Percentiles rank a stretch among this genome's conserved stretches.
phyloP scores from a whole-genome alignment of 2,888 invertebrate species.

The Saturnia japonica region DNA sequence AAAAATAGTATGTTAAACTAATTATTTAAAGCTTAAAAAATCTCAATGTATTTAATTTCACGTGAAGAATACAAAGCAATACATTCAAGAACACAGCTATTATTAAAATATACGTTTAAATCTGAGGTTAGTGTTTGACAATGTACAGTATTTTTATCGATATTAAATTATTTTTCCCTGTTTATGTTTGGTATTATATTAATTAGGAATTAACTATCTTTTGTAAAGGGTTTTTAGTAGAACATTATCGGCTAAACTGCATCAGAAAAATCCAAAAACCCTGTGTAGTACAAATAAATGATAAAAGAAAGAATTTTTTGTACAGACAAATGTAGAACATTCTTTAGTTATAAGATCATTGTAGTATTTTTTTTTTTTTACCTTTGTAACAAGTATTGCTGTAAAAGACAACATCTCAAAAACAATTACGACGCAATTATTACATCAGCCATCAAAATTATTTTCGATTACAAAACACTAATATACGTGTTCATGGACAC shows the following conservation, averaged over 20 bases:
- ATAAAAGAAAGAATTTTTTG: too few relatives aligned
- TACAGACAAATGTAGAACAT: neutral
- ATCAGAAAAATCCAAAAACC: too few relatives aligned
- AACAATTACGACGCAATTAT: too few relatives aligned
- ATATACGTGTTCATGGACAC: too few relatives aligned
- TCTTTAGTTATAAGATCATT: neutral
- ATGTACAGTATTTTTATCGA: neutral
- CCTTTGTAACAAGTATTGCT: too few relatives aligned
- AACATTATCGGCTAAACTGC: too few relatives aligned
- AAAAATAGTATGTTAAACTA: neutral
- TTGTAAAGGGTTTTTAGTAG: neutral
- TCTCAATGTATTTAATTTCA: neutral
- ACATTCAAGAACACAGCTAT: slow-evolving; percentile 9
- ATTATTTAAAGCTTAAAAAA: neutral
- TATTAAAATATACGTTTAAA: slow-evolving; percentile 16
- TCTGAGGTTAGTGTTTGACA: slow-evolving; percentile 3
- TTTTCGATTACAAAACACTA: too few relatives aligned
- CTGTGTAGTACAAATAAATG: too few relatives aligned
- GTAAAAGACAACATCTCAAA: too few relatives aligned
- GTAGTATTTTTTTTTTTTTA: neutral
- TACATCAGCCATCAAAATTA: too few relatives aligned
- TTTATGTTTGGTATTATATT: neutral
- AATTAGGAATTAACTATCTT: neutral
- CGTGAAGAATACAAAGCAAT: slow-evolving; percentile 18
- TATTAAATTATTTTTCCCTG: neutral